Evolutionary conservation across 1,140 invertebrate genomes (phyloP).

Genomic region (Varroa destructor): DNA sequence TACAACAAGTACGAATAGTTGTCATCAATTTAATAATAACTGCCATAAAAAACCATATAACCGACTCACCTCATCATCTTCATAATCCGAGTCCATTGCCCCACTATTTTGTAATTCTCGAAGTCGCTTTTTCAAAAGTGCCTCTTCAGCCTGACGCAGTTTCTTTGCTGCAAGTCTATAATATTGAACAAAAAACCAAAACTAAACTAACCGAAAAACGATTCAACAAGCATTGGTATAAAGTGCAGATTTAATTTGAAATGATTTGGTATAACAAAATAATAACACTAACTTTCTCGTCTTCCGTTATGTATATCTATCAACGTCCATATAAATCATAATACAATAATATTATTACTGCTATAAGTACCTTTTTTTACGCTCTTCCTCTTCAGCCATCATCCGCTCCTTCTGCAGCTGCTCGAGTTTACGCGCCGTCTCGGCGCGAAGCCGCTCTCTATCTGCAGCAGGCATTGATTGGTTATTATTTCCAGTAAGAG

Average conservation of each 20-base stretch:
- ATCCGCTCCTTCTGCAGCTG: constrained; percentile 8
- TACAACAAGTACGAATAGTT: too few relatives aligned
- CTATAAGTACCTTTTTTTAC: neutral
- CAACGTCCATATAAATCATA: too few relatives aligned
- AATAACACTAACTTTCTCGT: too few relatives aligned
- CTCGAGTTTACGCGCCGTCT: neutral
- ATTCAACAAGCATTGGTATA: neutral
- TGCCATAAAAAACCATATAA: too few relatives aligned
- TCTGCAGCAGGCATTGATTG: constrained; percentile 3
- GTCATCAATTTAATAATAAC: too few relatives aligned
- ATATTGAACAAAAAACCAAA: neutral
- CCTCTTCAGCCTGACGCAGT: constrained; percentile 4
- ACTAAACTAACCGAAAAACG: neutral
- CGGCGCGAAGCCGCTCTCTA: neutral
- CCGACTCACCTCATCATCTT: neutral
- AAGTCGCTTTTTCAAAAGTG: neutral
- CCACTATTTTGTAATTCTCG: neutral
- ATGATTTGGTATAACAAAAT: too few relatives aligned
- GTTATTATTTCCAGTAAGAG: neutral
- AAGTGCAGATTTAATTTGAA: too few relatives aligned
- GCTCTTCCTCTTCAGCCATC: constrained; percentile 3
- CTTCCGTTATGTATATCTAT: too few relatives aligned
- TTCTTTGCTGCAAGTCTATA: neutral
- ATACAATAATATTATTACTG: neutral
- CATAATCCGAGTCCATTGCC: constrained; percentile 11